Percentiles rank a stretch among this genome's conserved stretches.
These are phyloP conservation scores for Amblyornis subalaris DNA, from an alignment of 2,113 vertebrate genomes.

Conservation along the genomic window DNA sequence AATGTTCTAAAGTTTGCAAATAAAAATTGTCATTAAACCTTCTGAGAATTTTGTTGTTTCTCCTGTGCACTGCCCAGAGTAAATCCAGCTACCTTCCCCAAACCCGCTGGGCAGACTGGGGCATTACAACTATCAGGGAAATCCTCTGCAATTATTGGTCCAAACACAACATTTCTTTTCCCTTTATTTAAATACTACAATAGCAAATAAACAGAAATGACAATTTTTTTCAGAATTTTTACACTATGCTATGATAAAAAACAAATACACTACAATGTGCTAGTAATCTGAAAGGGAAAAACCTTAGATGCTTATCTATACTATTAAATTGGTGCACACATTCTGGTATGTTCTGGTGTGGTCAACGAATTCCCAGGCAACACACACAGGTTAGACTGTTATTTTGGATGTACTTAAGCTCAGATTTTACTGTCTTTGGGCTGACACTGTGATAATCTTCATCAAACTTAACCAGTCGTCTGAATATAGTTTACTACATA, in stretches of 20 bases:
- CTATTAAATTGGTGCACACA: not conserved
- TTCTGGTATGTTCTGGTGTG: not conserved
- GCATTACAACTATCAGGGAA: not conserved
- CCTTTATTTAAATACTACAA: not conserved
- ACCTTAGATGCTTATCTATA: not conserved
- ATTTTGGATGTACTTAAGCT: not conserved
- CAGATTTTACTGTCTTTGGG: not conserved
- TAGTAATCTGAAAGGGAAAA: not conserved
- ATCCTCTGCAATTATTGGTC: not conserved
- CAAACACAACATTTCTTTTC: fast-evolving
- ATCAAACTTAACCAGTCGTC: not conserved
- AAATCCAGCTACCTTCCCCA: not conserved
- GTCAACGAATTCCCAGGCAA: not conserved
- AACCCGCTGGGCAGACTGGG: fast-evolving
- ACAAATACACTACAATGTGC: not conserved
- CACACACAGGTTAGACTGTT: fast-evolving
- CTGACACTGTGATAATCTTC: not conserved
- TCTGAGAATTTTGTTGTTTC: not conserved
- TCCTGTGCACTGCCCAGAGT: not conserved
- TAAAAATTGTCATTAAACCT: not conserved
- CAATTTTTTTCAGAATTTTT: not conserved
- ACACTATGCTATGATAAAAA: not conserved
- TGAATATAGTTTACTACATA: not conserved
- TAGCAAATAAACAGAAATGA: not conserved
- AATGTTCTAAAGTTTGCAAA: not conserved